Evolutionary conservation across 2,113 vertebrate genomes (phyloP).

Genomic region (Illadopsis cleaveri): DNA sequence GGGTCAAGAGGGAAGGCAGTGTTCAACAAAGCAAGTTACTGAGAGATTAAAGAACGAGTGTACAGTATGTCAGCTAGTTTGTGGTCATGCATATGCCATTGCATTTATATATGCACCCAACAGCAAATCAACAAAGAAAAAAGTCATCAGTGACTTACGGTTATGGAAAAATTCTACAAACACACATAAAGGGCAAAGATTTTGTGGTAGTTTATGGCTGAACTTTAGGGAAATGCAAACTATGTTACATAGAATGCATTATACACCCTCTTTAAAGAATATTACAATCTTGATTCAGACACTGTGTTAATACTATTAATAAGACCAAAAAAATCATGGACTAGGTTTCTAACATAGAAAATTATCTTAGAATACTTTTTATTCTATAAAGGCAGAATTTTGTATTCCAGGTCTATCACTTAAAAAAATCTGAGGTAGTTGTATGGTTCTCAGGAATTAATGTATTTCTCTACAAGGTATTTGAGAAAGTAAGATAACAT

Average conservation of each 20-base stretch:
- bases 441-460: background rate
- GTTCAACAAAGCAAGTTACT: background rate
- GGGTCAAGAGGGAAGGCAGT: background rate
- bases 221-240: background rate
- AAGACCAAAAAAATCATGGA: background rate
- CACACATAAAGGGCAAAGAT: background rate
- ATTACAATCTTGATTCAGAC: background rate
- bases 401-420: background rate
- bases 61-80: background rate
- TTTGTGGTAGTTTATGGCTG: background rate
- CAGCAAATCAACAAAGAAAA: background rate
- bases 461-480: background rate
- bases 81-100: background rate
- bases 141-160: background rate
- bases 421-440: background rate
- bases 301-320: background rate
- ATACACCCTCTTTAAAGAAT: background rate
- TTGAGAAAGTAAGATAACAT: background rate
- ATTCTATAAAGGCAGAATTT: background rate
- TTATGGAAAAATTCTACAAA: background rate
- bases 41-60: background rate
- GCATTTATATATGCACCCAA: rapidly evolving
- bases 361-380: background rate
- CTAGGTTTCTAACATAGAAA: background rate
- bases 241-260: background rate